phyloP scores from a whole-genome alignment of 2,113 vertebrate species.

The Sinocyclocheilus rhinocerous region DNA sequence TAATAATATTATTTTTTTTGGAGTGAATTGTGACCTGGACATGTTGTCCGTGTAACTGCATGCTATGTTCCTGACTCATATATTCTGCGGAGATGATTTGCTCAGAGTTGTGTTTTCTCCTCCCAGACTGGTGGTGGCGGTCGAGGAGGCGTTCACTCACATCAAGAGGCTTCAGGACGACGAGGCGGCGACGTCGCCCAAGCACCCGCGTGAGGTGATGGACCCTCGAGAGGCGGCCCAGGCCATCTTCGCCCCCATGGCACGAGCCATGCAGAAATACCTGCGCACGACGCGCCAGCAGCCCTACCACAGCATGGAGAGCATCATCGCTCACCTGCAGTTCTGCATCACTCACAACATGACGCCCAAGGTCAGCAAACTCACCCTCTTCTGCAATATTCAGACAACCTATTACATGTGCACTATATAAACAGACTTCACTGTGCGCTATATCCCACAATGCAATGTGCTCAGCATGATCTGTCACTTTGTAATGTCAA shows the following conservation, averaged over 20 bases:
- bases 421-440: not conserved
- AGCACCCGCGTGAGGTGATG: slow-evolving; percentile 92
- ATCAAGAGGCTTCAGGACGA: slow-evolving; percentile 95
- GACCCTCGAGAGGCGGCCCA: slow-evolving; percentile 94
- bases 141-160: slow-evolving; percentile 97
- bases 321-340: slow-evolving; percentile 95
- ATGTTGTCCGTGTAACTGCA: too few species aligned
- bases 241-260: slow-evolving; percentile 97
- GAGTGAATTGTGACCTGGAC: too few species aligned
- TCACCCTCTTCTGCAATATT: not conserved
- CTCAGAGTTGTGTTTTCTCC: not conserved
- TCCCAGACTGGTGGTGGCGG: slow-evolving; percentile 89
- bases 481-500: too few species aligned
- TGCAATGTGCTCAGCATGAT: not conserved
- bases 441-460: not conserved
- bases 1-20: too few species aligned
- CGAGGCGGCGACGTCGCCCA: slow-evolving; percentile 75
- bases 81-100: not conserved
- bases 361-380: slow-evolving; percentile 85
- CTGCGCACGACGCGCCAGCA: slow-evolving; percentile 93
- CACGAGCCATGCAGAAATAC: slow-evolving; percentile 97
- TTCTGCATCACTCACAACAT: slow-evolving; percentile 99
- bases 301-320: slow-evolving; percentile 98
- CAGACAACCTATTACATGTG: not conserved
- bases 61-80: too few species aligned